A percentile compares a stretch with the other conserved stretches of the same genome.
These are phyloP conservation scores for Triplophysa tibetana DNA, from an alignment of 2,113 vertebrate species.

Conservation along the genomic window DNA sequence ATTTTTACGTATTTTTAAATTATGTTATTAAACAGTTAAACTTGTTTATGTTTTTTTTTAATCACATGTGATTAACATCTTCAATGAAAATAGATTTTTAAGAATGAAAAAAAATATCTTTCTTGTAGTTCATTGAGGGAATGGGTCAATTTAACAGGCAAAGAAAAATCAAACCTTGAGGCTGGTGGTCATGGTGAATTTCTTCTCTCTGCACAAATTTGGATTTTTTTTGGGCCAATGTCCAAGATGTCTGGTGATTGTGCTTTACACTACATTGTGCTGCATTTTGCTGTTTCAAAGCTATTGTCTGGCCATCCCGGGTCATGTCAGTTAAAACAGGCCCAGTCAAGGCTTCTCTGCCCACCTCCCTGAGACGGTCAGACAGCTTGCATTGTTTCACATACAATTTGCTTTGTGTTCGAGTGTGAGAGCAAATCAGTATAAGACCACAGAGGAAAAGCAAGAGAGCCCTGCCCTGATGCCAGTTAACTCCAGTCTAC, in stretches of 20 bases:
- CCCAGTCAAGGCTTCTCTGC: constrained; percentile 68
- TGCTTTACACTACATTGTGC: constrained; percentile 2
- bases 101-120: neutral
- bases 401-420: constrained; percentile 74
- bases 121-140: too few relatives aligned
- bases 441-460: constrained; percentile 56
- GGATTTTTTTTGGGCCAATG: constrained; percentile 11
- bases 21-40: too few relatives aligned
- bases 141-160: too few relatives aligned
- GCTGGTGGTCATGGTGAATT: neutral
- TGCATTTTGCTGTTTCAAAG: constrained; percentile 13
- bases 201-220: neutral
- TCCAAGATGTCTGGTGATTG: constrained; percentile 36
- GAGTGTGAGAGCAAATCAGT: constrained; percentile 61
- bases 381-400: constrained; percentile 70
- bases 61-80: too few relatives aligned
- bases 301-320: constrained; percentile 29
- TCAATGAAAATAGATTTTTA: too few relatives aligned
- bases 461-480: constrained; percentile 34
- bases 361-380: constrained; percentile 56
- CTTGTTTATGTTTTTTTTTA: too few relatives aligned
- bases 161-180: too few relatives aligned
- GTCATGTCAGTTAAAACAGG: constrained; percentile 52
- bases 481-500: neutral
- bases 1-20: too few relatives aligned